A percentile compares a stretch with the other conserved stretches of the same genome.
These are phyloP conservation scores for Lysandra coridon DNA, from an alignment of 2,888 invertebrate species.

Conservation along the genomic window DNA sequence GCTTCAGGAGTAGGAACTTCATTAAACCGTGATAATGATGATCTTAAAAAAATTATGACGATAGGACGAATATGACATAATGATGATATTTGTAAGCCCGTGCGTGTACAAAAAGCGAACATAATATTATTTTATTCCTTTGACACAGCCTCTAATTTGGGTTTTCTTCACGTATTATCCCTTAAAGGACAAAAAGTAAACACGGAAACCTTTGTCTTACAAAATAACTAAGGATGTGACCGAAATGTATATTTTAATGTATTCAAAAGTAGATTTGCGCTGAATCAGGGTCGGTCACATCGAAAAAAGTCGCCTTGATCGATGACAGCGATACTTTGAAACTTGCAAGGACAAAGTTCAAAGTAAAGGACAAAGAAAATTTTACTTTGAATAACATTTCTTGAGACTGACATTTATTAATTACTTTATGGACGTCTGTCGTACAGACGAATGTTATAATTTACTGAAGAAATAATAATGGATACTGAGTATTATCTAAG, in stretches of 20 bases:
- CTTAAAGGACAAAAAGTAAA: slow-evolving; percentile 25
- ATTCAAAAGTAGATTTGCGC: not conserved
- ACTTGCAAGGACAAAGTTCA: not conserved
- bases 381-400: not conserved
- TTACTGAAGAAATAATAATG: too few relatives aligned
- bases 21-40: too few relatives aligned
- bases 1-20: too few relatives aligned
- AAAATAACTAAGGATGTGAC: not conserved
- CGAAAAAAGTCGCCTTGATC: slow-evolving; percentile 1
- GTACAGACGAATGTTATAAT: not conserved
- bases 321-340: slow-evolving; percentile 14
- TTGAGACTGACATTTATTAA: not conserved
- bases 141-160: not conserved
- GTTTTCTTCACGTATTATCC: slow-evolving; percentile 4
- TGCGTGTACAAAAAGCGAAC: not conserved
- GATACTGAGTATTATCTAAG: too few relatives aligned
- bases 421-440: not conserved
- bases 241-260: not conserved
- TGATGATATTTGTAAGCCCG: not conserved
- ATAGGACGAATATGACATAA: too few relatives aligned
- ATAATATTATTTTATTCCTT: not conserved
- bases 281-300: not conserved
- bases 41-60: too few relatives aligned
- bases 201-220: slow-evolving; percentile 4
- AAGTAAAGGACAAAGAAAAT: slow-evolving; percentile 4